Evolutionary conservation across 1,140 invertebrate species (phyloP).

Genomic region (Agraylea sexmaculata): DNA sequence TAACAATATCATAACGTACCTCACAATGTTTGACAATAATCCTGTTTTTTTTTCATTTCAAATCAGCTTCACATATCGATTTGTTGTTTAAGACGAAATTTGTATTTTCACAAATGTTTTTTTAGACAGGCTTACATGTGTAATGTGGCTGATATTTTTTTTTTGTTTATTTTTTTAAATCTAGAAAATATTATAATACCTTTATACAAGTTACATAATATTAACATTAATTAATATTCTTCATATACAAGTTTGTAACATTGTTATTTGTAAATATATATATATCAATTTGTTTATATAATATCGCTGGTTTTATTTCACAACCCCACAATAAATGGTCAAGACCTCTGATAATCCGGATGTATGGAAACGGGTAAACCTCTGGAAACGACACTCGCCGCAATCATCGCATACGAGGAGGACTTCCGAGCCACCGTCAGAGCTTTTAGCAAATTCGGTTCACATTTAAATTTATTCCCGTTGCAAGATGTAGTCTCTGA

Average conservation of each 20-base stretch:
- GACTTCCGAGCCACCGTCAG: constrained; percentile 39
- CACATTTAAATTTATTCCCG: constrained; percentile 24
- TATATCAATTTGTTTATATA: constrained; percentile 4
- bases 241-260: constrained; percentile 1
- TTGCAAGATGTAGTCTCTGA: constrained; percentile 13
- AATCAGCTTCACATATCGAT: constrained; percentile 2
- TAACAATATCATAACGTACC: no score
- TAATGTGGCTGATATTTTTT: background rate
- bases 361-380: constrained; percentile 44
- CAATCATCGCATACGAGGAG: constrained; percentile 43
- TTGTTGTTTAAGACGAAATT: no score
- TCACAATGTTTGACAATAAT: no score
- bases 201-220: constrained; percentile 1
- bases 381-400: constrained; percentile 45
- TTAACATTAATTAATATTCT: background rate
- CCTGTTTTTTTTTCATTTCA: no score
- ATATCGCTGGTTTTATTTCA: no score
- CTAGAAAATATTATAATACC: constrained; percentile 1
- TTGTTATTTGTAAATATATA: background rate
- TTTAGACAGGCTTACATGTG: background rate
- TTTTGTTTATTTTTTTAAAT: background rate
- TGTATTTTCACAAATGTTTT: no score
- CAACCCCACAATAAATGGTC: no score
- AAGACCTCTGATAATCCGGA: no score
- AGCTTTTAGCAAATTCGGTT: constrained; percentile 45